Conservation (phyloP, 2,888 invertebrate genomes). For the Listrodromus nycthemerus region DNA sequence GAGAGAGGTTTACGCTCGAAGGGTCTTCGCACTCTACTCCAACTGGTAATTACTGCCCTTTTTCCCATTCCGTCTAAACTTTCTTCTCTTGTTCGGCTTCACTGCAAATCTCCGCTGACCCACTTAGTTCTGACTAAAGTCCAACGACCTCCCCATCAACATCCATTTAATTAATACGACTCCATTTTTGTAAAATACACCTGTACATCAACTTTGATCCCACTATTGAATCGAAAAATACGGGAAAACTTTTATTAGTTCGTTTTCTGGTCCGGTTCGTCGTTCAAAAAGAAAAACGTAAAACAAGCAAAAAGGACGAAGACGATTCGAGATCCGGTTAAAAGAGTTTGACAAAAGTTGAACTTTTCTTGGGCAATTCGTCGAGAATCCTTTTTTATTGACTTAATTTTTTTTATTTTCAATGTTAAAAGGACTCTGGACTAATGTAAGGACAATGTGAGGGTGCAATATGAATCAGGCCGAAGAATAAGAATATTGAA, state of each 20-base stretch:
- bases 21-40: slow-evolving; percentile 55
- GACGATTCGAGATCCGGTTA: slow-evolving; percentile 7
- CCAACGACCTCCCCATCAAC: slow-evolving; percentile 20
- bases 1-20: slow-evolving; percentile 40
- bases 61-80: slow-evolving; percentile 35
- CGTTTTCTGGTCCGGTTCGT: background rate
- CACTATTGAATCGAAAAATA: slow-evolving; percentile 46
- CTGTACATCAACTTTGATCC: background rate
- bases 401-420: slow-evolving; percentile 39
- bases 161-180: background rate
- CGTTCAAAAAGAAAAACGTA: slow-evolving; percentile 35
- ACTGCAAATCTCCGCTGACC: slow-evolving; percentile 49
- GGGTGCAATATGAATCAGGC: slow-evolving; percentile 35
- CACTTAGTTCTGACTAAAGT: slow-evolving; percentile 28
- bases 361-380: slow-evolving; percentile 10
- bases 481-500: background rate
- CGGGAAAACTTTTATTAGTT: slow-evolving; percentile 55
- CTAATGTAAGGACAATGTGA: slow-evolving; percentile 21
- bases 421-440: background rate
- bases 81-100: slow-evolving; percentile 50
- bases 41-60: slow-evolving; percentile 47
- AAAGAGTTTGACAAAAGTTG: slow-evolving; percentile 58
- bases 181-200: background rate
- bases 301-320: slow-evolving; percentile 1
- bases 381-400: background rate